Conservation (phyloP, 2,113 vertebrate genomes). For the Oreochromis tanganicae region DNA sequence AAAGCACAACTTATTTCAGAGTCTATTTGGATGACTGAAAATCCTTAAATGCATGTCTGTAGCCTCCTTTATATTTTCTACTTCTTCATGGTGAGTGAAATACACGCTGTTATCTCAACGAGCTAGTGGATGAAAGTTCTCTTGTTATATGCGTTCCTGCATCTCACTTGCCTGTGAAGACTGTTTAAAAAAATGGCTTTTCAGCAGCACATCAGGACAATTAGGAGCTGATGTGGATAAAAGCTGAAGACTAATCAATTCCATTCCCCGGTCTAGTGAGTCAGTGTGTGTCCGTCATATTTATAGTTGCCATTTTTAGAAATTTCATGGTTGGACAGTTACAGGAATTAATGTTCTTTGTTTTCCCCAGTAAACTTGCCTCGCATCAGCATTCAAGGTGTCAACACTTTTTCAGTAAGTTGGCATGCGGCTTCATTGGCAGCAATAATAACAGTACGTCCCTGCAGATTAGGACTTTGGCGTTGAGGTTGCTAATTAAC, state of each 20-base stretch:
- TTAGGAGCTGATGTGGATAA: background rate
- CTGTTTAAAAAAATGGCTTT: slow-evolving; percentile 18
- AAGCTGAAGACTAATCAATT: slow-evolving; percentile 8
- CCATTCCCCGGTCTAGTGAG: background rate
- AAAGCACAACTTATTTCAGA: background rate
- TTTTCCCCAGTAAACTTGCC: background rate
- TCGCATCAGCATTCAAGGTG: background rate
- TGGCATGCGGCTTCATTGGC: background rate
- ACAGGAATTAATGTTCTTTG: background rate
- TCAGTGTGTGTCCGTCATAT: background rate
- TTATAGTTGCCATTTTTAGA: background rate
- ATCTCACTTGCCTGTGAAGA: slow-evolving; percentile 29
- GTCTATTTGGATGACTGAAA: slow-evolving; percentile 1
- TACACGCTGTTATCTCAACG: background rate
- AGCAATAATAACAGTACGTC: background rate
- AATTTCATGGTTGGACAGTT: background rate
- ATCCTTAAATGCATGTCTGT: background rate
- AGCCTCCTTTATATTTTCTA: background rate
- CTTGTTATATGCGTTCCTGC: slow-evolving; percentile 34
- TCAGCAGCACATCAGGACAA: background rate
- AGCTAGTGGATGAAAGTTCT: slow-evolving; percentile 8
- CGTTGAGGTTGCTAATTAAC: slow-evolving; percentile 25
- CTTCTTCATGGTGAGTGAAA: background rate
- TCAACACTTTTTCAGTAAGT: background rate
- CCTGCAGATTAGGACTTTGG: background rate